Base-by-base conservation (phyloP, 2,888 invertebrate species). In the Cepaea hortensis region DNA sequence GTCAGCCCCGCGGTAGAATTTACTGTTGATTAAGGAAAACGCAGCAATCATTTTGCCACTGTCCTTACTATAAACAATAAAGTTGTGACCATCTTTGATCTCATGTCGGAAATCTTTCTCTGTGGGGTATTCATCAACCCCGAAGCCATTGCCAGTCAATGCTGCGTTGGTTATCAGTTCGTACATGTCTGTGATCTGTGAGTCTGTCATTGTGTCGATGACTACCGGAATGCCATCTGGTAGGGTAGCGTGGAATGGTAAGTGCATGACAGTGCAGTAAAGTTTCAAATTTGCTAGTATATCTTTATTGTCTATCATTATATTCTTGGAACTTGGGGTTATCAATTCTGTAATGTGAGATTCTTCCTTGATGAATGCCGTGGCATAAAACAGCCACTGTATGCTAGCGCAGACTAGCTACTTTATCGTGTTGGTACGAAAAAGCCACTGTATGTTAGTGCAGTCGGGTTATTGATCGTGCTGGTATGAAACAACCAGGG, bases 91-190 rank as follows among this genome's bases (percentile, higher is more conserved):
- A 23, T 88, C 87, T 81, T 88, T 86, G 5, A 90, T 87, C 23
- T 91, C 91, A 1, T 86, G 65, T n/a, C 89, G 88, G 86, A 91
- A 91, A 62, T 89, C 88, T 7, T 88, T 88, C 68, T 90, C 90
- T 7, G 87, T 86, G 23, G 85, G 87, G 79, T 88, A 91, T 70
- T 91, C 91, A 68, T 91, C 90, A 0, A 90, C 79, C 20, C 90
- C 90, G 83, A 89, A 91, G 0, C 91, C 91, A 15, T 89, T 87
- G 48, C 90, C 89, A 55, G 88, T 84, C 20, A 86, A 55, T 2
- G 90, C 89, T 20, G 90, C 90, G 50, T 85, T 73, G 48, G 89
- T 82, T 11, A 91, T 89, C 65, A 91, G 87, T 48, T 79, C 81
- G 81, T 87, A 91, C 35, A 91, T 89, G 81, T 89, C 88, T 20